Evolutionary conservation across 2,797 vertebrate genomes (phyloP).

Genomic region (Sparus aurata): DNA sequence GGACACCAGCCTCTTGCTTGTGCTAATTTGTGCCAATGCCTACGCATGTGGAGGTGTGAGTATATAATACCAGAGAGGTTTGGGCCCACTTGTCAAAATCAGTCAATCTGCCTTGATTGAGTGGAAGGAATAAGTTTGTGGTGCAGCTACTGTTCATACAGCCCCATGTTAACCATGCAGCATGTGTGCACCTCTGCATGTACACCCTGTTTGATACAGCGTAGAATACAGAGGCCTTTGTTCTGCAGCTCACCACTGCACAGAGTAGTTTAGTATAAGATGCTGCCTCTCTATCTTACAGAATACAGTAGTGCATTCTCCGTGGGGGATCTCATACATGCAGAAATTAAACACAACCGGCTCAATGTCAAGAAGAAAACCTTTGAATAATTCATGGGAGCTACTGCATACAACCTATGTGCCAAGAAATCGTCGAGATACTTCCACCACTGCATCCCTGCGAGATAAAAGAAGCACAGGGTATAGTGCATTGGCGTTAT

Average conservation of each 20-base stretch:
- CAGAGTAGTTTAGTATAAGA: conserved; percentile 3
- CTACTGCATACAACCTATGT: conserved; percentile 48
- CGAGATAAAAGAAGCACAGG: conserved; percentile 58
- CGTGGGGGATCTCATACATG: conserved; percentile 35
- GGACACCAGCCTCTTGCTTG: conserved; percentile 67
- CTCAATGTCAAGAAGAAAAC: conserved; percentile 60
- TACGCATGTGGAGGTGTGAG: conserved; percentile 71
- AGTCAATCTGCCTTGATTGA: conserved; percentile 51
- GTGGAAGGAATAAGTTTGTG: conserved; percentile 44
- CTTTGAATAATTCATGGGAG: conserved; percentile 74
- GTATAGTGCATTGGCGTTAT: conserved; percentile 49
- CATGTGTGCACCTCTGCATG: neutral
- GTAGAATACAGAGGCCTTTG: conserved; percentile 5
- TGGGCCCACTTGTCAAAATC: conserved; percentile 64
- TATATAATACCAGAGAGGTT: conserved; percentile 62
- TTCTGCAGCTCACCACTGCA: conserved; percentile 29
- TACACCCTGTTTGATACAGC: neutral
- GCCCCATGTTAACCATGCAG: conserved; percentile 24
- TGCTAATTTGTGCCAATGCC: conserved; percentile 78
- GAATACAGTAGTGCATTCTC: conserved; percentile 34
- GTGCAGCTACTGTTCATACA: conserved; percentile 14
- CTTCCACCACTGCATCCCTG: conserved; percentile 47
- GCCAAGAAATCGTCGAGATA: conserved; percentile 42
- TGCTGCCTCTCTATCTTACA: conserved; percentile 1
- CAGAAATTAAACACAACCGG: conserved; percentile 45